These are phyloP conservation scores for Pseudomyrmex gracilis DNA, from an alignment of 1,140 invertebrate species.

Conservation along the genomic window DNA sequence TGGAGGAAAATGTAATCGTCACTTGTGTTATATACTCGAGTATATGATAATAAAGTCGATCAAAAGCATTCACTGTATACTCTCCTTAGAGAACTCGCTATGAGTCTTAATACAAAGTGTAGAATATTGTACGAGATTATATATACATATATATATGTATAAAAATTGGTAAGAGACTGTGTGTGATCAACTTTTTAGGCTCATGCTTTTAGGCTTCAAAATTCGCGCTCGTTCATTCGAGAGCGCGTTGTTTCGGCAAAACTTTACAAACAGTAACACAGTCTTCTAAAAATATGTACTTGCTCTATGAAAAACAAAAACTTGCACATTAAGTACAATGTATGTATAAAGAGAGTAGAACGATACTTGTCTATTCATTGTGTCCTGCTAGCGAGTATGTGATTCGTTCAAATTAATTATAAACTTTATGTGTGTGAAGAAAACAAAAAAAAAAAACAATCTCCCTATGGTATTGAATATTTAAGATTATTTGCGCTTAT, in stretches of 20 bases:
- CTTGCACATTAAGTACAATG: slow-evolving; percentile 60
- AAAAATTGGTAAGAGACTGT: slow-evolving; percentile 36
- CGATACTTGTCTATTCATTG: slow-evolving; percentile 48
- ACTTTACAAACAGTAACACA: slow-evolving; percentile 53
- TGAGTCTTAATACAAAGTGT: slow-evolving; percentile 33
- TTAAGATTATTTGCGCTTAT: slow-evolving; percentile 46
- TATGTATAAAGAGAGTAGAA: slow-evolving; percentile 64
- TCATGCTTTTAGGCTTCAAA: background rate
- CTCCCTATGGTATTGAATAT: slow-evolving; percentile 27
- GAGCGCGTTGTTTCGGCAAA: slow-evolving; percentile 28
- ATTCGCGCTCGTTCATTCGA: slow-evolving; percentile 32
- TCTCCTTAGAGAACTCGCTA: slow-evolving; percentile 2
- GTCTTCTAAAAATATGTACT: slow-evolving; percentile 32
- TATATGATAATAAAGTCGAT: slow-evolving; percentile 28
- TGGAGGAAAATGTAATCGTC: background rate
- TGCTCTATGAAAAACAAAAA: slow-evolving; percentile 29
- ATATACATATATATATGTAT: slow-evolving; percentile 20
- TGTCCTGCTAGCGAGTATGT: slow-evolving; percentile 31
- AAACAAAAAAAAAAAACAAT: slow-evolving; percentile 32
- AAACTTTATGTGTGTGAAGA: slow-evolving; percentile 25
- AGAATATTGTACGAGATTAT: slow-evolving; percentile 8
- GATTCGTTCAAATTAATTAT: slow-evolving; percentile 40
- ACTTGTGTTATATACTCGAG: background rate
- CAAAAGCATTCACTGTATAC: slow-evolving; percentile 30
- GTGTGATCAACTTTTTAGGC: slow-evolving; percentile 42